Percentiles rank a stretch among this genome's conserved stretches.
phyloP scores from a whole-genome alignment of 2,113 vertebrate genomes.

The Pangasianodon gigas region DNA sequence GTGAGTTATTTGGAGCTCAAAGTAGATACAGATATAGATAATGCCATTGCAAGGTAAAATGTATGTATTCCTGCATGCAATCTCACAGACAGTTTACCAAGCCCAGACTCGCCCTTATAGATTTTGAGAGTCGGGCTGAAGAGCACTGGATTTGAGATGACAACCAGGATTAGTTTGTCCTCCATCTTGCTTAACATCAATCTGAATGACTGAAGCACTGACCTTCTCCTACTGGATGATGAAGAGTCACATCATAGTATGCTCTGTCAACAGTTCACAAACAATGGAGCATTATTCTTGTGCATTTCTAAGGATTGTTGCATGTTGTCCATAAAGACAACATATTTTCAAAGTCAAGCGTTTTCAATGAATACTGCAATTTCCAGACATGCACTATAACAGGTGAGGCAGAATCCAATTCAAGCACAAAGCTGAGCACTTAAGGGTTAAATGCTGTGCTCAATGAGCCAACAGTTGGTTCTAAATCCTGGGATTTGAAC shows the following conservation, averaged over 20 bases:
- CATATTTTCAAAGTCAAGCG: background rate
- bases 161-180: background rate
- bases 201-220: background rate
- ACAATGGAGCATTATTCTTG: background rate
- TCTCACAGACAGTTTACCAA: background rate
- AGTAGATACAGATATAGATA: background rate
- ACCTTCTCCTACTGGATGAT: constrained; percentile 5
- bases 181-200: background rate
- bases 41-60: background rate
- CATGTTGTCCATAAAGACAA: background rate
- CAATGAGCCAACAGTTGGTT: background rate
- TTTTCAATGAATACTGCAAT: background rate
- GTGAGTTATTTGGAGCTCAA: background rate
- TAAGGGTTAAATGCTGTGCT: background rate
- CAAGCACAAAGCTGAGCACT: background rate
- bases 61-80: background rate
- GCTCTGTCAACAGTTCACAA: background rate
- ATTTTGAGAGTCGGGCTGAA: background rate
- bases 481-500: constrained; percentile 15
- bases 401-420: background rate
- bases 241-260: background rate
- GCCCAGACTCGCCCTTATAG: background rate
- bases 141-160: background rate
- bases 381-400: background rate
- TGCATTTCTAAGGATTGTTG: background rate